Evolutionary conservation across 2,888 invertebrate species (phyloP).

Genomic region (Agrochola lota): DNA sequence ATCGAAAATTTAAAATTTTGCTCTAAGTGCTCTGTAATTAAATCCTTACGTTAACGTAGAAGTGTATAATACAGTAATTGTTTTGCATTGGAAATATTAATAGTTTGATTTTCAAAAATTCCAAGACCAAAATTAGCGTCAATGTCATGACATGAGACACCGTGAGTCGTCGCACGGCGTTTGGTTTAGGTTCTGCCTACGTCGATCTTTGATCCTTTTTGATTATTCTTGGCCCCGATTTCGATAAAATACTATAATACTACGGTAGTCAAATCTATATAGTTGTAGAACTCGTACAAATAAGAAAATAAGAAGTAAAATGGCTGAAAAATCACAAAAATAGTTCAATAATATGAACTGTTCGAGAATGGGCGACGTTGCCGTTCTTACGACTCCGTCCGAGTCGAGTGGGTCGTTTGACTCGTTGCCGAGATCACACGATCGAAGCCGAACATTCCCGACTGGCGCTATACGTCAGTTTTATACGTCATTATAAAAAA

Average conservation of each 20-base stretch:
- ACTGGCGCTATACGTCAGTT: conserved; percentile 74
- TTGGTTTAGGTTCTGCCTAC: conserved; percentile 38
- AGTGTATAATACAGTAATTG: not conserved
- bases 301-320: conserved; percentile 18
- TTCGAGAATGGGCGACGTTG: conserved; percentile 82
- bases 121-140: conserved; percentile 16
- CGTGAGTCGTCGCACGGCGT: conserved; percentile 2
- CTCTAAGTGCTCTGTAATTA: not conserved
- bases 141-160: conserved; percentile 19
- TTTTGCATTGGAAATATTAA: not conserved
- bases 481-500: conserved; percentile 70
- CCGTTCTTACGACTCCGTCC: conserved; percentile 78
- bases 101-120: conserved; percentile 1
- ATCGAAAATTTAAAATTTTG: not conserved
- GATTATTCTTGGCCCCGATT: conserved; percentile 16
- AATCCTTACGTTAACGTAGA: not conserved
- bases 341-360: conserved; percentile 53
- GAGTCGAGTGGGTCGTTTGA: conserved; percentile 77
- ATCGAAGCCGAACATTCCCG: conserved; percentile 73
- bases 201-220: not conserved
- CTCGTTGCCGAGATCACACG: conserved; percentile 74
- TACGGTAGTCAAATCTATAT: not conserved
- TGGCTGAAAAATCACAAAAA: conserved; percentile 53
- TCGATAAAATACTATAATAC: not conserved
- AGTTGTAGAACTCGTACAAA: not conserved